Evolutionary conservation across 2,113 vertebrate species (phyloP).

Genomic region (Ophthalmolycus amberensis): DNA sequence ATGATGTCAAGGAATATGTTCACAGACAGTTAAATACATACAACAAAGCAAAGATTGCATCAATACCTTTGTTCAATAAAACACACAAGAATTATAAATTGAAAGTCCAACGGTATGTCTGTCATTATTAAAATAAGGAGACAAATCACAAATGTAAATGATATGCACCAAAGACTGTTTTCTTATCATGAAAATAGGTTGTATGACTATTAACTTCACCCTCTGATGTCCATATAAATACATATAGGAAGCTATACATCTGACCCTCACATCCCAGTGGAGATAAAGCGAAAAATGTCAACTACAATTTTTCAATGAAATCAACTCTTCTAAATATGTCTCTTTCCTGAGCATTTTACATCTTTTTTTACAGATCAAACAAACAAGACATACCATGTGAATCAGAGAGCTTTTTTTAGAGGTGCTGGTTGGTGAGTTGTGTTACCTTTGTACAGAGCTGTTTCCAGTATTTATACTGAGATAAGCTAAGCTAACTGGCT

Average conservation of each 20-base stretch:
- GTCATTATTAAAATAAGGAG: too few species aligned
- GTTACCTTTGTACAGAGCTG: neutral
- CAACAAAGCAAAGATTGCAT: neutral
- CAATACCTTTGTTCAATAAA: neutral
- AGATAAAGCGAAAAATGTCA: neutral
- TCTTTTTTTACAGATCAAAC: too few species aligned
- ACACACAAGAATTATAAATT: too few species aligned
- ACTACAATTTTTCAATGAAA: neutral
- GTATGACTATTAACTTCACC: too few species aligned
- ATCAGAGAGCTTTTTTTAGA: too few species aligned
- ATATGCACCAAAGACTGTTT: too few species aligned
- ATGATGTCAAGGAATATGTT: neutral
- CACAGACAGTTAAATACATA: neutral
- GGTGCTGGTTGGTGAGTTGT: too few species aligned
- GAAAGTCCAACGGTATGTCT: too few species aligned
- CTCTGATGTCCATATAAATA: too few species aligned
- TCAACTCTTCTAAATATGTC: neutral
- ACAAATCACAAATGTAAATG: too few species aligned
- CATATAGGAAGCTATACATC: neutral
- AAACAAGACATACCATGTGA: too few species aligned
- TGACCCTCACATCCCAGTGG: neutral
- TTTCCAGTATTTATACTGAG: neutral
- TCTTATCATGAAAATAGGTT: too few species aligned
- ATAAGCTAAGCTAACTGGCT: neutral
- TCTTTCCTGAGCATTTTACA: neutral